These are phyloP conservation scores for Sarcophaga subvicina DNA, from an alignment of 2,888 invertebrate species.

Conservation along the genomic window DNA sequence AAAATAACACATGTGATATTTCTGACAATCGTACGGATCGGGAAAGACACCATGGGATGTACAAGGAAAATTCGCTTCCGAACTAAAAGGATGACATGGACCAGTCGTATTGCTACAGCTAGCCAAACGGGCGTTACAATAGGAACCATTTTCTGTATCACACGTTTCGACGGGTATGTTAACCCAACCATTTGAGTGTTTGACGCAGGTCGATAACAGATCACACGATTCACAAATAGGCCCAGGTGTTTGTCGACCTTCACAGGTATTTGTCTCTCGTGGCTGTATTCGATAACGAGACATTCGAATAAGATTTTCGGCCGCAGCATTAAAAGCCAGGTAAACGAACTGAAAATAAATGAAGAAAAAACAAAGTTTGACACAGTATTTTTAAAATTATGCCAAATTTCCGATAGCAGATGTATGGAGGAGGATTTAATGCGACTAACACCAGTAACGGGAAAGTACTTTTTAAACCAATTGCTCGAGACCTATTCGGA, in stretches of 20 bases:
- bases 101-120: slow-evolving; percentile 79
- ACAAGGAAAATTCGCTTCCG: slow-evolving; percentile 80
- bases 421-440: too few species aligned
- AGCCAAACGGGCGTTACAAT: slow-evolving; percentile 78
- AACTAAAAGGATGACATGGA: slow-evolving; percentile 80
- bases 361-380: neutral
- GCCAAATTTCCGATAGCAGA: too few species aligned
- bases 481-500: too few species aligned
- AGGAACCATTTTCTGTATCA: slow-evolving; percentile 78
- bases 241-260: slow-evolving; percentile 77
- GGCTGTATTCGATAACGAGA: slow-evolving; percentile 71
- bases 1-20: slow-evolving; percentile 81
- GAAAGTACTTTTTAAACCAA: too few species aligned
- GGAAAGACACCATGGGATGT: slow-evolving; percentile 81
- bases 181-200: slow-evolving; percentile 79
- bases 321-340: neutral
- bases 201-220: slow-evolving; percentile 79
- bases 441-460: too few species aligned
- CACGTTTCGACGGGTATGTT: slow-evolving; percentile 81
- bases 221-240: slow-evolving; percentile 81
- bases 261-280: slow-evolving; percentile 78
- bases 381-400: neutral
- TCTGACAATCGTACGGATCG: slow-evolving; percentile 81
- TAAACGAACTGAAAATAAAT: slow-evolving; percentile 16
- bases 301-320: neutral